Base-by-base conservation (phyloP, 2,888 invertebrate genomes). In the Julus scandinavius region DNA sequence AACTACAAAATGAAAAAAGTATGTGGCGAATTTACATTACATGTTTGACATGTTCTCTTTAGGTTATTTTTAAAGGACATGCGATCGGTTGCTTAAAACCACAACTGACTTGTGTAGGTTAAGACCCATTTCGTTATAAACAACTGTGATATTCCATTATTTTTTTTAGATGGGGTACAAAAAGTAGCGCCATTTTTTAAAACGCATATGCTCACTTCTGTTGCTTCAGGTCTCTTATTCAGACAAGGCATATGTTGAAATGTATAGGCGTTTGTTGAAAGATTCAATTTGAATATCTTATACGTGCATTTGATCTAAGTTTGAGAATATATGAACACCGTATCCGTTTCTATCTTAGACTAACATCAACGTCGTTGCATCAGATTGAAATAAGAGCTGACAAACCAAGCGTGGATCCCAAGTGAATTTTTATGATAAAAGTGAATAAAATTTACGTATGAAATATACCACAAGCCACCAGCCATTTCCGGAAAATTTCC, bases 341-440 rank as follows among this genome's bases (percentile, higher is more conserved):
- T 80, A 40, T 80, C 38, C 80, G 9, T 80, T 80, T 80, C 80
- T 15, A 80, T 38, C 13, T 80, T 40, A 38, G 38, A 80, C 38
- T 38, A 80, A 38, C 80, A 80, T 9, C 80, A 29, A 80, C 13
- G 80, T 80, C 80, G 40, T 80, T 80, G 80, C 38, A 80, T 80
- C 80, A 80, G 38, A 80, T 80, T 80, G 38, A 80, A 13, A 38
- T 80, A 80, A 80, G 80, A 13, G 80, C 38, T 38, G 80, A 80
- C 63, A 72, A 72, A 72, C 63, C 63, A 72, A 72, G 63, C 63
- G 20, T 72, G 11, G 20, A n/a, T 72, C 63, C 63, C 63, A 9
- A 72, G 20, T 20, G 63, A 20, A 20, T 72, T 72, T 72, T 72
- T 72, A 72, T 72, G 63, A 1, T 72, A 9, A 72, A 72, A 72